Percentiles rank a stretch among this genome's conserved stretches.
Conservation (phyloP, 2,113 vertebrate species). For the Forbesichthys papilliferus region DNA sequence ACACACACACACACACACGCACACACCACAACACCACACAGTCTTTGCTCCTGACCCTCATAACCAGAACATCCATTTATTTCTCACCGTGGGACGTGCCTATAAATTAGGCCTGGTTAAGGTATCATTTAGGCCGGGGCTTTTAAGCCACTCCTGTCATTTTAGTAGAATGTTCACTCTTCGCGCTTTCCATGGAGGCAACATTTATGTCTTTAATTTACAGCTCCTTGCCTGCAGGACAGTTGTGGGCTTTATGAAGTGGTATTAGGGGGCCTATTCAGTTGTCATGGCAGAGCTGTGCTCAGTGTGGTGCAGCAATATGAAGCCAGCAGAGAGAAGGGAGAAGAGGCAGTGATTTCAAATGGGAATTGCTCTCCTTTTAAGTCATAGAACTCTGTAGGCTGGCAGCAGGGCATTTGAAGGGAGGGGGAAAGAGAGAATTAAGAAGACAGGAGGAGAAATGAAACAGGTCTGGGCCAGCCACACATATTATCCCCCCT, state of each 20-base stretch:
- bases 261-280: constrained; percentile 80
- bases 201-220: constrained; percentile 81
- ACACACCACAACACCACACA: constrained; percentile 37
- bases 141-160: constrained; percentile 73
- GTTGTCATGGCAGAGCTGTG: constrained; percentile 76
- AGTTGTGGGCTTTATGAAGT: constrained; percentile 77
- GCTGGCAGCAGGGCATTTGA: constrained; percentile 76
- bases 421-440: constrained; percentile 56
- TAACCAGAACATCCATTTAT: constrained; percentile 66
- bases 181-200: constrained; percentile 70
- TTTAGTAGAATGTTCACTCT: constrained; percentile 71
- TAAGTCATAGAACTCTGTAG: constrained; percentile 80
- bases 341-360: constrained; percentile 75
- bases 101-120: constrained; percentile 75
- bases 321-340: constrained; percentile 58
- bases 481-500: constrained; percentile 77
- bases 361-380: constrained; percentile 79
- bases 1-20: constrained; percentile 45
- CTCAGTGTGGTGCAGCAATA: constrained; percentile 70
- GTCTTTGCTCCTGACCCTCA: constrained; percentile 35
- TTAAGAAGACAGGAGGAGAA: constrained; percentile 61
- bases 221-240: constrained; percentile 75
- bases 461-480: constrained; percentile 71
- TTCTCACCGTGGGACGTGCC: constrained; percentile 59
- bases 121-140: constrained; percentile 70